Conservation (phyloP, 2,113 vertebrate species). For the Apaloderma vittatum region DNA sequence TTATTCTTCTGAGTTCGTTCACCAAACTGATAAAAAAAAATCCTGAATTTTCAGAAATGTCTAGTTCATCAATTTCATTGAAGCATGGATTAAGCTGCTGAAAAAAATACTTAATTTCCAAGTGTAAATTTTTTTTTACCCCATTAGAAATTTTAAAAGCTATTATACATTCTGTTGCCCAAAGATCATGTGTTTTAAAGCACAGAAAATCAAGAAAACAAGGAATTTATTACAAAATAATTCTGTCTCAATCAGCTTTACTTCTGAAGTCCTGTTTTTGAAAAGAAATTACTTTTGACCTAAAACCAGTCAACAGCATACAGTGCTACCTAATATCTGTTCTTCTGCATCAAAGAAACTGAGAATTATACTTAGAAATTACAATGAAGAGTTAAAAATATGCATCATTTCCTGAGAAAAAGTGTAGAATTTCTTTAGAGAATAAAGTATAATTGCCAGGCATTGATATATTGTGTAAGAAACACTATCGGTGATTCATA, state of each 20-base stretch:
- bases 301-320: not conserved
- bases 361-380: not conserved
- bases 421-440: not conserved
- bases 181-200: not conserved
- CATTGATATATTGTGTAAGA: slow-evolving; percentile 62
- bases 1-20: not conserved
- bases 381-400: slow-evolving; percentile 41
- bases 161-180: not conserved
- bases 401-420: not conserved
- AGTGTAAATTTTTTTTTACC: rapidly evolving
- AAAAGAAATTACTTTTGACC: not conserved
- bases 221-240: not conserved
- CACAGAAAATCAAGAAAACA: not conserved
- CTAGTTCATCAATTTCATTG: not conserved
- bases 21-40: not conserved
- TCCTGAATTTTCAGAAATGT: not conserved
- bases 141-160: not conserved
- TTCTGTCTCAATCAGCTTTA: not conserved
- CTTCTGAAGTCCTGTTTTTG: not conserved
- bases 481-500: slow-evolving; percentile 61
- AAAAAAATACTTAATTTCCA: not conserved
- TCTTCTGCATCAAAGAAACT: not conserved
- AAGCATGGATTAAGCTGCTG: not conserved
- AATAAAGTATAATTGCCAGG: slow-evolving; percentile 42
- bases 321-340: not conserved